Conservation (phyloP, 1,140 invertebrate genomes). For the Drosophila sechellia region DNA sequence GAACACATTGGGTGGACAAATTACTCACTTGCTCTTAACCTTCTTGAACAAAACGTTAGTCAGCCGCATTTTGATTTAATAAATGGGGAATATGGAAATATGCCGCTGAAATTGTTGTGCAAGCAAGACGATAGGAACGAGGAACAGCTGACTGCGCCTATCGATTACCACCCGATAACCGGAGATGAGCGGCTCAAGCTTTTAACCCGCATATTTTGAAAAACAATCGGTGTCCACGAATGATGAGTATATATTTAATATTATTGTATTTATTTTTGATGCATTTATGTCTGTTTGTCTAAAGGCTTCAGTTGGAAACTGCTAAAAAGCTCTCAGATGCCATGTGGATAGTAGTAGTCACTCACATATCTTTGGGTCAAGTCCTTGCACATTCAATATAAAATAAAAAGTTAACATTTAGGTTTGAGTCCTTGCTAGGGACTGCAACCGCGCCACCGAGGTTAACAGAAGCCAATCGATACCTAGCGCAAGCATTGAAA, state of each 20-base stretch:
- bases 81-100: not conserved
- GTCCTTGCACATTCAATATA: not conserved
- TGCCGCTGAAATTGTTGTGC: constrained; percentile 36
- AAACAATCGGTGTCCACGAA: too few relatives aligned
- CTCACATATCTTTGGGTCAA: not conserved
- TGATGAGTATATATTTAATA: too few relatives aligned
- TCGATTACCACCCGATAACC: not conserved
- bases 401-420: too few relatives aligned
- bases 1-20: not conserved
- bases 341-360: too few relatives aligned
- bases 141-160: constrained; percentile 9
- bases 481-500: too few relatives aligned
- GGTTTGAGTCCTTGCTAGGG: not conserved
- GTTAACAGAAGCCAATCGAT: not conserved
- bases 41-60: constrained; percentile 70
- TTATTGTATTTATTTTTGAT: too few relatives aligned
- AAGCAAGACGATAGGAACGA: constrained; percentile 2
- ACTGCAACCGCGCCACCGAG: too few relatives aligned
- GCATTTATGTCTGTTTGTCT: too few relatives aligned
- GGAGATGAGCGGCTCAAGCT: not conserved
- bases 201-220: not conserved
- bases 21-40: constrained; percentile 76
- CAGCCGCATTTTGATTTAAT: constrained; percentile 54
- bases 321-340: too few relatives aligned
- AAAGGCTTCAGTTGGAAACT: too few relatives aligned